These are phyloP conservation scores for Lutraria lutraria DNA, from an alignment of 2,888 invertebrate genomes.

Conservation along the genomic window DNA sequence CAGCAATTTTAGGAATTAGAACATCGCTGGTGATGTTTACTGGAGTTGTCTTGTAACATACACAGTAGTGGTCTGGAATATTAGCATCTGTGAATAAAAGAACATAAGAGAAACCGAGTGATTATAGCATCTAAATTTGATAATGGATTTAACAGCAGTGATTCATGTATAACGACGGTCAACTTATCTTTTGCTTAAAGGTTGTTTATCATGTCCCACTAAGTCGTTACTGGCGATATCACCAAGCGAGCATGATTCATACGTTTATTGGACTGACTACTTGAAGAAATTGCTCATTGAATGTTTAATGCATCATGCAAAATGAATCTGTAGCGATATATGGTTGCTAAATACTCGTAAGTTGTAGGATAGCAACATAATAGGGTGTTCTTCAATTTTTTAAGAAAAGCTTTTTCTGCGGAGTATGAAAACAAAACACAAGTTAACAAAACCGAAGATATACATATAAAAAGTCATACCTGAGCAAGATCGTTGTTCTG, in stretches of 20 bases:
- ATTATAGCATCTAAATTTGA: not conserved
- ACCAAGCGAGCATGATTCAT: too few relatives aligned
- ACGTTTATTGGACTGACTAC: too few relatives aligned
- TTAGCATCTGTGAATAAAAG: slow-evolving; percentile 89
- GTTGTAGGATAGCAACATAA: not conserved
- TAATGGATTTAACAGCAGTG: not conserved
- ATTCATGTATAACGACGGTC: not conserved
- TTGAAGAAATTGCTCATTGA: not conserved
- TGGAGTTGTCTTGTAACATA: slow-evolving; percentile 68
- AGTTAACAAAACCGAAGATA: not conserved
- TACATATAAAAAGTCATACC: slow-evolving; percentile 78
- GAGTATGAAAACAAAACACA: not conserved
- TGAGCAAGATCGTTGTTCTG: slow-evolving; percentile 91
- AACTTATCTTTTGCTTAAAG: not conserved
- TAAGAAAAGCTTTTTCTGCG: too few relatives aligned
- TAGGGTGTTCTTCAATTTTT: not conserved
- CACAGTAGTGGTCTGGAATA: slow-evolving; percentile 90
- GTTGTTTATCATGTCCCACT: not conserved
- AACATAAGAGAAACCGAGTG: not conserved
- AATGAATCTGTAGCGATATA: not conserved
- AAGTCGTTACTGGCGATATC: not conserved
- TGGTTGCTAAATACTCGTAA: not conserved
- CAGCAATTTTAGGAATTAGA: slow-evolving; percentile 24
- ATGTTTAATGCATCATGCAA: not conserved
- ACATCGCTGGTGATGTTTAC: slow-evolving; percentile 44